These are phyloP conservation scores for Erebia ligea DNA, from an alignment of 2,888 invertebrate species.

Conservation along the genomic window DNA sequence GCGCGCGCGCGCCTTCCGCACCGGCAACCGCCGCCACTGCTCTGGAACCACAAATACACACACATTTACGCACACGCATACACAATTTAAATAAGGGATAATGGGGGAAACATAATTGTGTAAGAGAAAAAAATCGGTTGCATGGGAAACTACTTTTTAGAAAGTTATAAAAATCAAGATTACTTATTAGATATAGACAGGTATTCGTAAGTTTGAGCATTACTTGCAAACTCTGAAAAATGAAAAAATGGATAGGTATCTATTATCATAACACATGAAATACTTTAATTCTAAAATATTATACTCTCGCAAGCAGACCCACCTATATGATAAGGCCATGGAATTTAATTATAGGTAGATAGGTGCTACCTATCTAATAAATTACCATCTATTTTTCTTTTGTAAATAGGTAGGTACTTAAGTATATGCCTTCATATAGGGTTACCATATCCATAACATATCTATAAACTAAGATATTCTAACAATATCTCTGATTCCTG, in stretches of 20 bases:
- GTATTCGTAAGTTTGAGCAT: too few relatives aligned
- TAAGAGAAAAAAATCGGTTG: conserved; percentile 1
- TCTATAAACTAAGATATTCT: too few relatives aligned
- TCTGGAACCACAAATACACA: conserved; percentile 83
- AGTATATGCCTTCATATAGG: neutral
- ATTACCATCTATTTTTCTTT: too few relatives aligned
- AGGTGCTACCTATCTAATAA: neutral
- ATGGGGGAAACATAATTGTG: conserved; percentile 24
- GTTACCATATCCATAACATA: too few relatives aligned
- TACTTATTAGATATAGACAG: too few relatives aligned
- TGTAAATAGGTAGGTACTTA: too few relatives aligned
- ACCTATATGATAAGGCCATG: too few relatives aligned
- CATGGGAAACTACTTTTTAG: neutral
- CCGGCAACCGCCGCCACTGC: conserved; percentile 84
- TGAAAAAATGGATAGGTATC: neutral
- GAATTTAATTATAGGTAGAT: neutral
- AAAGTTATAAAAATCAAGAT: too few relatives aligned
- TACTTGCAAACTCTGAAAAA: neutral
- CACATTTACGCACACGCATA: conserved; percentile 67
- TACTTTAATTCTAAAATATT: neutral
- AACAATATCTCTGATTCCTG: too few relatives aligned
- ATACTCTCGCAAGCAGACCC: neutral
- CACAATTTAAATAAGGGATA: conserved; percentile 47
- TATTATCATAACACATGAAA: neutral
- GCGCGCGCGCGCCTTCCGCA: conserved; percentile 84